Evolutionary conservation across 2,113 vertebrate genomes (phyloP).

Genomic region (Apteryx owenii): DNA sequence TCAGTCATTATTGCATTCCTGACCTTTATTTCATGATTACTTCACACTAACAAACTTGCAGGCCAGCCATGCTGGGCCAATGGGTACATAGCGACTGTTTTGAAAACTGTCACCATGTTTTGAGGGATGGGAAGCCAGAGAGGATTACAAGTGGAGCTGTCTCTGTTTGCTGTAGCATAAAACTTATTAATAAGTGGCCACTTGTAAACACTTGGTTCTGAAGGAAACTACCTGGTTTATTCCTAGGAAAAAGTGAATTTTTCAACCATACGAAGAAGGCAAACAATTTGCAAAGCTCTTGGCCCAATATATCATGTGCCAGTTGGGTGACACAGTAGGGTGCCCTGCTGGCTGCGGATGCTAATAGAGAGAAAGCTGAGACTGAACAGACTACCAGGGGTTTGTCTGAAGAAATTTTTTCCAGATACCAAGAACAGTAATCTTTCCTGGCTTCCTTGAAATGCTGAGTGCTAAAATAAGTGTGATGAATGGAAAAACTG

Average conservation of each 20-base stretch:
- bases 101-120: neutral
- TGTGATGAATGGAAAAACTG: conserved; percentile 36
- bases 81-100: neutral
- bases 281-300: neutral
- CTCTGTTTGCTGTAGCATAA: neutral
- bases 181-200: neutral
- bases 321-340: neutral
- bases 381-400: neutral
- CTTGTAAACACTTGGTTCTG: neutral
- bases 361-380: neutral
- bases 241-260: neutral
- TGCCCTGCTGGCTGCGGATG: neutral
- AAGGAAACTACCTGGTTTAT: neutral
- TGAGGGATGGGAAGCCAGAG: neutral
- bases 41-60: neutral
- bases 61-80: fast-evolving
- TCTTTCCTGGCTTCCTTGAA: conserved; percentile 51
- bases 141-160: neutral
- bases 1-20: conserved; percentile 15
- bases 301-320: fast-evolving
- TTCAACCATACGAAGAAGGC: neutral
- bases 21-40: conserved; percentile 6
- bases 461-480: conserved; percentile 37
- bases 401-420: conserved; percentile 36
- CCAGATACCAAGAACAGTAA: conserved; percentile 49